A percentile compares a stretch with the other conserved stretches of the same genome.
phyloP scores from a whole-genome alignment of 2,113 vertebrate species.

The Paracanthobrama guichenoti region DNA sequence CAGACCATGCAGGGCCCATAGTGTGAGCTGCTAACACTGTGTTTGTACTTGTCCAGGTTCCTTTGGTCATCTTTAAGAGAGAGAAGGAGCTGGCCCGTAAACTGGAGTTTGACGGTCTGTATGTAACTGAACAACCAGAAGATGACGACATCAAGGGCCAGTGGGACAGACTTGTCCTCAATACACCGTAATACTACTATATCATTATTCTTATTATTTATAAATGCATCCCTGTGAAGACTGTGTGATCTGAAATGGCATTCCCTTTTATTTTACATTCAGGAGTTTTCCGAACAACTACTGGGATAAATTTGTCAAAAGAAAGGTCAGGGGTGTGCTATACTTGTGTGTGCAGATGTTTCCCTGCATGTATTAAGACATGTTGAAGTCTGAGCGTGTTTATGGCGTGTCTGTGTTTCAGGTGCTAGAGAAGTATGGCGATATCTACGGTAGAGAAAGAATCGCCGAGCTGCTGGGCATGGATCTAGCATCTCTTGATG shows the following conservation, averaged over 20 bases:
- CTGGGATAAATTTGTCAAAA: slow-evolving; percentile 96
- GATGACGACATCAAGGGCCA: slow-evolving; percentile 93
- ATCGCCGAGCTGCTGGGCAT: slow-evolving; percentile 90
- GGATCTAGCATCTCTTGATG: slow-evolving; percentile 87
- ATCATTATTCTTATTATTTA: background rate
- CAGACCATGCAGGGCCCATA: too few species aligned
- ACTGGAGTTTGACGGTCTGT: slow-evolving; percentile 89
- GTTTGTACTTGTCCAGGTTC: slow-evolving; percentile 74
- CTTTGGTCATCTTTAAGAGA: slow-evolving; percentile 91
- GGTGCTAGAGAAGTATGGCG: slow-evolving; percentile 92
- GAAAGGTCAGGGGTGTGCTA: slow-evolving; percentile 80
- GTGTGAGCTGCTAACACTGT: background rate
- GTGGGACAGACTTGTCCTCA: slow-evolving; percentile 91
- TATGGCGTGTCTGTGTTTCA: slow-evolving; percentile 50
- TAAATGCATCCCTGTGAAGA: background rate
- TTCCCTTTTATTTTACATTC: slow-evolving; percentile 43
- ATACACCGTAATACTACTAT: slow-evolving; percentile 81
- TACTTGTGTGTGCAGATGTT: background rate
- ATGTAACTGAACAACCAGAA: slow-evolving; percentile 91
- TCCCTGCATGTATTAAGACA: background rate
- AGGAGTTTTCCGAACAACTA: slow-evolving; percentile 93
- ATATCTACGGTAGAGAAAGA: slow-evolving; percentile 90
- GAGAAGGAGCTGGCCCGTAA: slow-evolving; percentile 92
- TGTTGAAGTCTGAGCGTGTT: background rate
- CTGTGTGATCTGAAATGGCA: background rate